These are phyloP conservation scores for Phyllotreta cruciferae DNA, from an alignment of 2,888 invertebrate genomes.

Conservation along the genomic window DNA sequence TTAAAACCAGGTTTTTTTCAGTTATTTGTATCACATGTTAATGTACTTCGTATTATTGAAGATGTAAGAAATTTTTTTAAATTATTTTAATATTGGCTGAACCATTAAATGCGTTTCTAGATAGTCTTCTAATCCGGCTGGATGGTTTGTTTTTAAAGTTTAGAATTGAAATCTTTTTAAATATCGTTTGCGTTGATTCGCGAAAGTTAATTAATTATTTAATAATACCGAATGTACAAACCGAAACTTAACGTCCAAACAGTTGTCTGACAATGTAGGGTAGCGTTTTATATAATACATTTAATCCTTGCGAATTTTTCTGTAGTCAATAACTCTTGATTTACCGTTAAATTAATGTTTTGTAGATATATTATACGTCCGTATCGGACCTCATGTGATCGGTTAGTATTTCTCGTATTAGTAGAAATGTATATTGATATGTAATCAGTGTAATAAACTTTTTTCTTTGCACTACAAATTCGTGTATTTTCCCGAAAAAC, in stretches of 20 bases:
- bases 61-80: no score
- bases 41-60: no score
- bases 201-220: constrained; percentile 31
- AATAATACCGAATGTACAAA: constrained; percentile 42
- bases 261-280: constrained; percentile 37
- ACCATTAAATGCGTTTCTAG: no score
- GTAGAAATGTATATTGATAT: constrained; percentile 41
- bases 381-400: constrained; percentile 55
- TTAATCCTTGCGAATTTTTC: constrained; percentile 11
- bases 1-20: not conserved
- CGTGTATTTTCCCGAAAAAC: not conserved
- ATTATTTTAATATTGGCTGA: no score
- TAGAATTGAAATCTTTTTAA: not conserved
- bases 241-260: constrained; percentile 47
- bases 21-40: no score
- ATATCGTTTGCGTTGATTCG: constrained; percentile 16
- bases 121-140: not conserved
- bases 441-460: constrained; percentile 37
- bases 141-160: not conserved
- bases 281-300: constrained; percentile 31
- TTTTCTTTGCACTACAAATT: constrained; percentile 20
- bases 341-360: constrained; percentile 47
- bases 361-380: constrained; percentile 51
- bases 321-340: constrained; percentile 34
- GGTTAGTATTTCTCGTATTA: constrained; percentile 53